Evolutionary conservation across 2,797 vertebrate genomes (phyloP).

Genomic region (Anniella stebbinsi): DNA sequence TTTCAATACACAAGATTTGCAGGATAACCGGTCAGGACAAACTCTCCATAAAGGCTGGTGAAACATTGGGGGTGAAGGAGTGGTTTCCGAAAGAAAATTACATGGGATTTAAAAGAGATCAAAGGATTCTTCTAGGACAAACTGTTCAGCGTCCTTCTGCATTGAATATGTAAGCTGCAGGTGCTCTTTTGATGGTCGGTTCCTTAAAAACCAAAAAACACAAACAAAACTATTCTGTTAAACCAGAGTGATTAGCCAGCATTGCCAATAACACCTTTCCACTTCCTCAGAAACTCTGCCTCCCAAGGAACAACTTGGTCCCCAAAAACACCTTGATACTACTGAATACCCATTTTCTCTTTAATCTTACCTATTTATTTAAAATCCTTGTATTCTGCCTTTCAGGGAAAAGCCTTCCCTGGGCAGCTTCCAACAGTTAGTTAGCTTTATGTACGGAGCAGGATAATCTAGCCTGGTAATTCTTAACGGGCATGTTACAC

Average conservation of each 20-base stretch:
- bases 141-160: constrained; percentile 9
- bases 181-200: constrained; percentile 36
- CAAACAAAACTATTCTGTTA: no score
- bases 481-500: not conserved
- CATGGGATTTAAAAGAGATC: constrained; percentile 32
- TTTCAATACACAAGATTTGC: not conserved
- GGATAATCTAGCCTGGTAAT: not conserved
- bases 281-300: not conserved
- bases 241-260: not conserved
- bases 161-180: constrained; percentile 8
- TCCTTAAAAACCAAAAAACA: not conserved
- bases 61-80: constrained; percentile 22
- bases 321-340: not conserved
- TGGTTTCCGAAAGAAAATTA: constrained; percentile 43
- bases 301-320: not conserved
- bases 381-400: not conserved
- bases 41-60: not conserved
- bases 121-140: constrained; percentile 36
- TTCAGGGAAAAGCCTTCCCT: not conserved
- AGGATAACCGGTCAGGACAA: constrained; percentile 5
- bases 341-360: not conserved
- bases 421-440: not conserved
- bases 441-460: not conserved
- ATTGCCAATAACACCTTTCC: not conserved
- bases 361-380: not conserved